phyloP scores from a whole-genome alignment of 2,888 invertebrate genomes.

The Ectemnius lituratus region DNA sequence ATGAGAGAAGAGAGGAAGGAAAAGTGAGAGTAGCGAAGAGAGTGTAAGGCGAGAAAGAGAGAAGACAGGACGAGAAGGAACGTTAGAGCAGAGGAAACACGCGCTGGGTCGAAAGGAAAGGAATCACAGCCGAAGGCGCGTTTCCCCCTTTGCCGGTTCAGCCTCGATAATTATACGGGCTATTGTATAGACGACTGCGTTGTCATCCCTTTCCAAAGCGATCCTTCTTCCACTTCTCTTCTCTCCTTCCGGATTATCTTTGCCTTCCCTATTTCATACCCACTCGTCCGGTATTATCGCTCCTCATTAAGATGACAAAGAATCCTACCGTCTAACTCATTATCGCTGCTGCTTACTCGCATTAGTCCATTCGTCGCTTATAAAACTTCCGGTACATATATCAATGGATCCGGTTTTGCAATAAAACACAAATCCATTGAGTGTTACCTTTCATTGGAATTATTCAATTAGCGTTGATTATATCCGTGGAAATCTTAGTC shows the following conservation, averaged over 20 bases:
- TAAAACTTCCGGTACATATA: no score
- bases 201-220: conserved; percentile 4
- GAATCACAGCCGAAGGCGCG: conserved; percentile 66
- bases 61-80: conserved; percentile 60
- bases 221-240: conserved; percentile 4
- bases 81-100: conserved; percentile 59
- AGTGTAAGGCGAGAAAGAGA: conserved; percentile 15
- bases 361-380: no score
- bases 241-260: background rate
- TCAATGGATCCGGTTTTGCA: no score
- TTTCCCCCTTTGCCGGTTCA: conserved; percentile 20
- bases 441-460: no score
- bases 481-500: background rate
- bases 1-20: conserved; percentile 15
- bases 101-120: conserved; percentile 48
- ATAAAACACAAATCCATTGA: no score
- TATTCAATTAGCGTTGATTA: no score
- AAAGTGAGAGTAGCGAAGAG: background rate
- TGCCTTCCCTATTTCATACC: background rate
- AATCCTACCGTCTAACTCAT: background rate
- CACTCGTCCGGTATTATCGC: background rate
- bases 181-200: conserved; percentile 4
- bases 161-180: conserved; percentile 12
- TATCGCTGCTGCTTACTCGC: background rate
- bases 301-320: conserved; percentile 4